Evolutionary conservation across 2,113 vertebrate genomes (phyloP).

Genomic region (Pagrus major): DNA sequence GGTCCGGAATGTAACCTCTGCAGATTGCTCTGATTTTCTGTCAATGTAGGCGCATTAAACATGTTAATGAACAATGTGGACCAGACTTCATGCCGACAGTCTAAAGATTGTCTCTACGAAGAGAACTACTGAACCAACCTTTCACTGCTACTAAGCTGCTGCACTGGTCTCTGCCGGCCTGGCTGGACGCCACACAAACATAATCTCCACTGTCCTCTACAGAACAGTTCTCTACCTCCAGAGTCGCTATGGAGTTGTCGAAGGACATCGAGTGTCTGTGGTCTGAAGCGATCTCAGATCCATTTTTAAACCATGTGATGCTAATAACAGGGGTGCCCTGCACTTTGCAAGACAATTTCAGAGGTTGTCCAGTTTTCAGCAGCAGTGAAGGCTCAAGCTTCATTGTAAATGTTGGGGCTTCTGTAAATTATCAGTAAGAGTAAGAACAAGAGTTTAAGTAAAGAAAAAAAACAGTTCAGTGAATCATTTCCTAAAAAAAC

Average conservation of each 20-base stretch:
- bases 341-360: constrained; percentile 91
- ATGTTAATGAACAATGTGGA: constrained; percentile 36
- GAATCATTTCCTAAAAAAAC: constrained; percentile 22
- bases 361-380: constrained; percentile 87
- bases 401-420: constrained; percentile 90
- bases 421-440: constrained; percentile 84
- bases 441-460: background rate
- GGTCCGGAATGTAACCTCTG: background rate
- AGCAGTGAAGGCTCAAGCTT: constrained; percentile 89
- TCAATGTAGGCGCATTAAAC: background rate
- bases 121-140: constrained; percentile 85
- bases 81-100: constrained; percentile 26
- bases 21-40: no score
- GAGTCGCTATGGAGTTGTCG: constrained; percentile 84
- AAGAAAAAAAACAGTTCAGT: constrained; percentile 42
- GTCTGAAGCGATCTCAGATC: constrained; percentile 87
- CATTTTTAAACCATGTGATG: constrained; percentile 91
- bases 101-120: background rate
- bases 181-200: constrained; percentile 90
- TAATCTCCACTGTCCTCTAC: constrained; percentile 92
- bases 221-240: constrained; percentile 82
- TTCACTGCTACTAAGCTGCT: constrained; percentile 89
- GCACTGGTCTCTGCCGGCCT: constrained; percentile 92
- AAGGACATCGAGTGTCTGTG: constrained; percentile 87
- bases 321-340: constrained; percentile 90